Percentiles rank a stretch among this genome's conserved stretches.
These are phyloP conservation scores for Crypturellus undulatus DNA, from an alignment of 2,113 vertebrate genomes.

Conservation along the genomic window DNA sequence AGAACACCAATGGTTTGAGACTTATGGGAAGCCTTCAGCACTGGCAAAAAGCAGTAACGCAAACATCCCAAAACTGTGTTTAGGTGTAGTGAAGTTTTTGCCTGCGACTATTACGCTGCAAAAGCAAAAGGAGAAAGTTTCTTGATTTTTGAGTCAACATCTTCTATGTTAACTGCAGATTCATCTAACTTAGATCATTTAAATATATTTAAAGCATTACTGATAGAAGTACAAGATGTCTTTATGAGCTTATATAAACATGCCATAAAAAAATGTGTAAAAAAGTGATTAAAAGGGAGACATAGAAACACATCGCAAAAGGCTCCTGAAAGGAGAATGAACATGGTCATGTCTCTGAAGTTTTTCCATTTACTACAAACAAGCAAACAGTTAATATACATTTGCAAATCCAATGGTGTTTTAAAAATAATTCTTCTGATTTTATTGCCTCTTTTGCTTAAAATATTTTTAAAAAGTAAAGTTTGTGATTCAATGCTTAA, in stretches of 20 bases:
- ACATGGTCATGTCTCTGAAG: neutral
- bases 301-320: neutral
- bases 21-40: neutral
- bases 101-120: neutral
- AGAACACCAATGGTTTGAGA: neutral
- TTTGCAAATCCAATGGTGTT: neutral
- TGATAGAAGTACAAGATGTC: neutral
- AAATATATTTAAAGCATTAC: neutral
- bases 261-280: neutral
- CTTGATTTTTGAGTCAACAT: neutral
- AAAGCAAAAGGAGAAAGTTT: neutral
- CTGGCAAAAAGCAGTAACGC: neutral
- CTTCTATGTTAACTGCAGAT: neutral
- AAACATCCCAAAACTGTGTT: neutral
- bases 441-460: neutral
- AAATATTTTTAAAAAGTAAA: neutral
- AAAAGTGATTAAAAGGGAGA: neutral
- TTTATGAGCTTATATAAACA: neutral
- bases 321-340: neutral
- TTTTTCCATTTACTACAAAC: neutral
- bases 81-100: neutral
- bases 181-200: too few relatives aligned
- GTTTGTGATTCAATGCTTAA: neutral
- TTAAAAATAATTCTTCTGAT: neutral
- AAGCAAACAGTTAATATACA: neutral